Evolutionary conservation across 2,113 vertebrate species (phyloP).

Genomic region (Platysternon megacephalum): DNA sequence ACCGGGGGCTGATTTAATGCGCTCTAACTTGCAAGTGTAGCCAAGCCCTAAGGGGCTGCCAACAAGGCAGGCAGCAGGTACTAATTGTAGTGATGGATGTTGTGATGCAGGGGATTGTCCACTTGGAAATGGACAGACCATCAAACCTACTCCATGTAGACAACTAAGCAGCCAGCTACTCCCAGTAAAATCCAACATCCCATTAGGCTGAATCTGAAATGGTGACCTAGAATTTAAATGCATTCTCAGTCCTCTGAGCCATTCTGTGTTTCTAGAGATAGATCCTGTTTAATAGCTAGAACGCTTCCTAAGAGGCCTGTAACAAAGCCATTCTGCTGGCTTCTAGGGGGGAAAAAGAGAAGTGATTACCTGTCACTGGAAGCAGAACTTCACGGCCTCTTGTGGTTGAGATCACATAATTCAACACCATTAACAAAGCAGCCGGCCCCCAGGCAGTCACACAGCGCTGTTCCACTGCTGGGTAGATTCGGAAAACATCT

Average conservation of each 20-base stretch:
- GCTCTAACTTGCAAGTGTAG: too few relatives aligned
- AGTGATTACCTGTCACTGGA: not conserved
- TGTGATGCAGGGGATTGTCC: not conserved
- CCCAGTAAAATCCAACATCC: not conserved
- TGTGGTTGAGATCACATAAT: not conserved
- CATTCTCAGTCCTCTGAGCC: not conserved
- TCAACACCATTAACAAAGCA: conserved; percentile 3
- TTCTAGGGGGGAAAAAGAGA: not conserved
- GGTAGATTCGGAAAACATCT: not conserved
- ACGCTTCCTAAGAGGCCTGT: not conserved
- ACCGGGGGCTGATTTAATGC: too few relatives aligned
- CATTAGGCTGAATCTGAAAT: not conserved
- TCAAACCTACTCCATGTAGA: not conserved
- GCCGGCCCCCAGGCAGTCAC: not conserved
- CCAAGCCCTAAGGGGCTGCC: too few relatives aligned
- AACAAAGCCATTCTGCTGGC: not conserved
- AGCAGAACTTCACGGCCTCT: not conserved
- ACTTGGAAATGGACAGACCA: not conserved
- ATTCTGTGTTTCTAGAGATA: not conserved
- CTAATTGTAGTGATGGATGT: not conserved
- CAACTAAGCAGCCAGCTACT: not conserved
- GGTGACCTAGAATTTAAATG: not conserved
- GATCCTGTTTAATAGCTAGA: not conserved
- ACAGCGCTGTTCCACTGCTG: not conserved
- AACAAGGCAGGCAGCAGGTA: not conserved